A percentile compares a stretch with the other conserved stretches of the same genome.
Conservation (phyloP, 2,888 invertebrate species). For the Lamellibrachia columna region DNA sequence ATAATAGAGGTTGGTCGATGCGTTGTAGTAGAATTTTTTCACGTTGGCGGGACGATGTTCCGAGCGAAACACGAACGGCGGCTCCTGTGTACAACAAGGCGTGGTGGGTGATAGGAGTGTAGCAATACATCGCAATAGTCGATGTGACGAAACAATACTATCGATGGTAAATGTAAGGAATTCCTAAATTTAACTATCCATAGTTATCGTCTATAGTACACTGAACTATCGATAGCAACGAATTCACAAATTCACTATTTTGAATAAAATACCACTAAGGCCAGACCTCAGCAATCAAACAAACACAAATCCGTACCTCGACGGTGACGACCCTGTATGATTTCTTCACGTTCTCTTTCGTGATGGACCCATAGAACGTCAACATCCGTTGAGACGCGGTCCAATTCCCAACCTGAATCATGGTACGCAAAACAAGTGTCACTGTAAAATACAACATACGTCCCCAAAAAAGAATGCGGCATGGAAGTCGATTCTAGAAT, state of each 20-base stretch:
- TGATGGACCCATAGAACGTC: slow-evolving; percentile 73
- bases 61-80: slow-evolving; percentile 68
- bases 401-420: slow-evolving; percentile 72
- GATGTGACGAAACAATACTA: no score
- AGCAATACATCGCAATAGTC: no score
- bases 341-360: slow-evolving; percentile 43
- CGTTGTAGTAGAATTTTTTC: slow-evolving; percentile 30
- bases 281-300: background rate
- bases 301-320: slow-evolving; percentile 72
- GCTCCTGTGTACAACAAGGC: slow-evolving; percentile 62
- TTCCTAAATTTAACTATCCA: no score
- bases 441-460: background rate
- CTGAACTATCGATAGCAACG: background rate
- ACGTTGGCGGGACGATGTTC: slow-evolving; percentile 30
- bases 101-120: background rate
- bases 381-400: slow-evolving; percentile 77
- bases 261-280: background rate
- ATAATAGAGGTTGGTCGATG: slow-evolving; percentile 38
- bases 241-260: background rate
- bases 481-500: background rate
- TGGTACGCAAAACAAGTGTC: background rate
- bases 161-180: no score
- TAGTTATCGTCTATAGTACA: no score
- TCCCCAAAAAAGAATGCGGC: background rate
- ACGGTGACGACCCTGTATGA: slow-evolving; percentile 89